Base-by-base conservation (phyloP, 2,888 invertebrate species). In the Clepsis dumicolana region DNA sequence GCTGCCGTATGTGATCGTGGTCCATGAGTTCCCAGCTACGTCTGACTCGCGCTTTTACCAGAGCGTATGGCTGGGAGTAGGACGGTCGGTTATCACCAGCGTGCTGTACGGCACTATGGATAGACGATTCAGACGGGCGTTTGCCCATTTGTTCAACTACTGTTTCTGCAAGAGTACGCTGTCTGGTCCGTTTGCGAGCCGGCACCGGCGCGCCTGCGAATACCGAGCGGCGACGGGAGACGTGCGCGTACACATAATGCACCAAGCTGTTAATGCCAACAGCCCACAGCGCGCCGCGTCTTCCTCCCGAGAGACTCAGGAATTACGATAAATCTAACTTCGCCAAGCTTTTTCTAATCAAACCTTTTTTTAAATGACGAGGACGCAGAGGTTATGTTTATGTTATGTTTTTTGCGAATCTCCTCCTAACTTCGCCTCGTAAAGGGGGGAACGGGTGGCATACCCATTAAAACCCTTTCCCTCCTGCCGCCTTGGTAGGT, bases 211-310 rank as follows among this genome's bases (percentile, higher is more conserved):
- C 63, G 69, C 70, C 0, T 12, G 77, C 54, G 93, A 94, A 44
- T 77, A 77, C 57, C 88, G 84, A 8, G 65, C 86, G 65, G 91
- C 94, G 14, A 90, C 94, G 0, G 94, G 95, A 2, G 95, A 96
- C 73, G 95, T 96, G n/a, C 86, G 95, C 29, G 96, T 97, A 7
- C 97, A 97, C 82, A 96, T 97, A 62, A 96, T 97, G 80, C 84
- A 85, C n/a, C 79, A 82, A 24, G 77, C 75, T 0, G 64, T 83
- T 0, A 74, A 64, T n/a, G 8, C 69, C 0, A 54, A 59, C n/a
- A 74, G 94, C 77, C 95, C 95, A 2, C 94, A 94, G 72, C 87
- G 95, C 0, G 73, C 64, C 0, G 70, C 72, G 0, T 71, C 77
- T 0, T 62, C 77, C 0, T 65, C 72, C 0, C 77, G 77, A 0